These are phyloP conservation scores for Nematolebias whitei DNA, from an alignment of 2,113 vertebrate species.

Conservation along the genomic window DNA sequence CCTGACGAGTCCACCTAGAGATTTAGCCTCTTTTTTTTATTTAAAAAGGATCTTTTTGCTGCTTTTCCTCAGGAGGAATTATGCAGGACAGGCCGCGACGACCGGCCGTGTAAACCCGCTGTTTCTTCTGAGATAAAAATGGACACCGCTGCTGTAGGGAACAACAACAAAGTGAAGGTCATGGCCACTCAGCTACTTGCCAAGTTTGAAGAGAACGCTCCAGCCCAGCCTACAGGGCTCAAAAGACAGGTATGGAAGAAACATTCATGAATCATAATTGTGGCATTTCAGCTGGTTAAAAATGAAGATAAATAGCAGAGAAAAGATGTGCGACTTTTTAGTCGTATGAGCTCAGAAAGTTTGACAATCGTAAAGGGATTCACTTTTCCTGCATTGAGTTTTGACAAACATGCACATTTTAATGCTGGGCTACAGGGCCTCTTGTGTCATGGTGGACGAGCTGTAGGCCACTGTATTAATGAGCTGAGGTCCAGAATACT, in stretches of 20 bases:
- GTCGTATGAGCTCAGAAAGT: too few species aligned
- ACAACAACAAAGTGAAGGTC: conserved; percentile 97
- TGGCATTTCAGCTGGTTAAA: background rate
- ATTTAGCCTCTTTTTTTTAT: too few species aligned
- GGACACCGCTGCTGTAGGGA: conserved; percentile 80
- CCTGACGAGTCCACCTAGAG: conserved; percentile 17
- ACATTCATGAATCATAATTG: background rate
- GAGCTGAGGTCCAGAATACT: conserved; percentile 49
- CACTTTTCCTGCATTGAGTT: background rate
- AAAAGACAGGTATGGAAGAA: conserved; percentile 87
- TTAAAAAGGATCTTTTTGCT: background rate
- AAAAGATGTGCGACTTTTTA: background rate
- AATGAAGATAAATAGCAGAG: background rate
- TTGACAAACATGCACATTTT: conserved; percentile 1
- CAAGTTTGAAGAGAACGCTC: conserved; percentile 96
- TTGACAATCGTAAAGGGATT: too few species aligned
- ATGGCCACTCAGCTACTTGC: conserved; percentile 97
- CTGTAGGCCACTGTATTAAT: conserved; percentile 43
- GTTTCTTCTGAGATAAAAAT: conserved; percentile 82
- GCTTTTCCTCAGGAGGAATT: conserved; percentile 83
- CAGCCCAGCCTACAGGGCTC: conserved; percentile 81
- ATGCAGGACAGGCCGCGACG: conserved; percentile 78
- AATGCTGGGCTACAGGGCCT: background rate
- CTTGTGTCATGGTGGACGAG: conserved; percentile 32
- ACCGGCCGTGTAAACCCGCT: conserved; percentile 77